Evolutionary conservation across 2,888 invertebrate genomes (phyloP).

Genomic region (Nomada fucata): DNA sequence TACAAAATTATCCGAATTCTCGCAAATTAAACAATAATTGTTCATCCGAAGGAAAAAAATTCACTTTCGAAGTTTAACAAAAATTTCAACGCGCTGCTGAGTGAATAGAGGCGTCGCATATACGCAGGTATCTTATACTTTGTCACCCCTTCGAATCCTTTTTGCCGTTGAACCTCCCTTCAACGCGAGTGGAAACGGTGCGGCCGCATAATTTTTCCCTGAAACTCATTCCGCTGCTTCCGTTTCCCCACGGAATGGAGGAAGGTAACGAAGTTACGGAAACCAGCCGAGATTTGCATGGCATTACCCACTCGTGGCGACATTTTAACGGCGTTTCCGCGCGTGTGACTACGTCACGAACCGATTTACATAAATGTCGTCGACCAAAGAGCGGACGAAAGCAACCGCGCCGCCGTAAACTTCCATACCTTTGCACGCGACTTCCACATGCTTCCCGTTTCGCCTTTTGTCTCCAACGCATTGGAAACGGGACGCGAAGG

Average conservation of each 20-base stretch:
- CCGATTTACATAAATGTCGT: constrained; percentile 73
- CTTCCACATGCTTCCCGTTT: constrained; percentile 27
- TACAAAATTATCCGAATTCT: not conserved
- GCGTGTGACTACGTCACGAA: constrained; percentile 50
- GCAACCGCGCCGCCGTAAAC: constrained; percentile 64
- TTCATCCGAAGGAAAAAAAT: not conserved
- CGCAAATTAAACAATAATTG: not conserved
- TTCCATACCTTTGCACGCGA: constrained; percentile 60
- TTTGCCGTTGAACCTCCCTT: not conserved
- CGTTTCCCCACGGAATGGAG: constrained; percentile 58
- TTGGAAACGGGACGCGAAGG: constrained; percentile 30
- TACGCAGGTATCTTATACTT: not conserved
- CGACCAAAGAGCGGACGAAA: constrained; percentile 64
- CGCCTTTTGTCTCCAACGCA: constrained; percentile 38
- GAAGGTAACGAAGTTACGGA: constrained; percentile 77
- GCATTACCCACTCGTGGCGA: constrained; percentile 67
- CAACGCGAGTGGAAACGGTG: not conserved
- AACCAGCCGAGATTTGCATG: constrained; percentile 78
- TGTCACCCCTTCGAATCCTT: too few species aligned
- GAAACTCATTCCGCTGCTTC: constrained; percentile 23
- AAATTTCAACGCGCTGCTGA: not conserved
- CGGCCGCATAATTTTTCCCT: constrained; percentile 62
- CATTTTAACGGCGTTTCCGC: constrained; percentile 72
- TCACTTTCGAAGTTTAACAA: not conserved
- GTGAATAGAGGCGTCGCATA: too few species aligned